These are phyloP conservation scores for Addax nasomaculatus DNA, from an alignment of 2,113 vertebrate genomes.

Conservation along the genomic window DNA sequence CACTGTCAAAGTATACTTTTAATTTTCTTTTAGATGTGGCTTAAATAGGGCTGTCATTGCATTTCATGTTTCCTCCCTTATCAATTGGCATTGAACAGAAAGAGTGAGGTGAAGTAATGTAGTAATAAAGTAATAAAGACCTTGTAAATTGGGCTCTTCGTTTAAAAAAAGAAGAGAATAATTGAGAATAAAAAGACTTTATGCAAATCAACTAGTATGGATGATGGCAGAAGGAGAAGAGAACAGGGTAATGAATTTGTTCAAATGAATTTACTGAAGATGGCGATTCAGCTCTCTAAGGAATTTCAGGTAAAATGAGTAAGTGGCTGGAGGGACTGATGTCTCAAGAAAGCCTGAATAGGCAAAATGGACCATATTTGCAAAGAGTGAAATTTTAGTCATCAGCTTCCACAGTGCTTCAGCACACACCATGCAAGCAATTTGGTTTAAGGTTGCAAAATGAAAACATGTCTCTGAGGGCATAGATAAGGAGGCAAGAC, in stretches of 20 bases:
- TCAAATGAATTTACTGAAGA: constrained; percentile 51
- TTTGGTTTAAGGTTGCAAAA: constrained; percentile 17
- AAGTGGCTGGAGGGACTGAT: background rate
- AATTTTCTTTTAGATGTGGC: constrained; percentile 34
- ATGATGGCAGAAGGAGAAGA: background rate
- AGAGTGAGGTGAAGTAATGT: constrained; percentile 18
- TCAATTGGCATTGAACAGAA: constrained; percentile 37
- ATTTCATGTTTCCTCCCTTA: background rate
- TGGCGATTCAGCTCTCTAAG: constrained; percentile 12
- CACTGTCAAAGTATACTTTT: constrained; percentile 51
- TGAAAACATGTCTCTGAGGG: background rate
- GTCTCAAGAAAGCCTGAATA: constrained; percentile 9
- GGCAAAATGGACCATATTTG: constrained; percentile 9
- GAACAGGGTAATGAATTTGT: constrained; percentile 50
- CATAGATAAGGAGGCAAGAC: background rate
- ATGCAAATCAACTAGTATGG: constrained; percentile 24
- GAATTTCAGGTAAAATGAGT: background rate
- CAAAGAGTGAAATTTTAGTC: constrained; percentile 30
- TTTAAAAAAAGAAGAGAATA: constrained; percentile 46
- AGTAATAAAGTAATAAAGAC: constrained; percentile 51
- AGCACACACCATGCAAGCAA: background rate
- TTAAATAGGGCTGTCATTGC: constrained; percentile 33
- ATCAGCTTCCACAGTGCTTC: background rate
- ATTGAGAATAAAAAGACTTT: constrained; percentile 26
- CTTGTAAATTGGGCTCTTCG: constrained; percentile 39